These are phyloP conservation scores for Zaprionus camerounensis DNA, from an alignment of 1,140 invertebrate genomes.

Conservation along the genomic window DNA sequence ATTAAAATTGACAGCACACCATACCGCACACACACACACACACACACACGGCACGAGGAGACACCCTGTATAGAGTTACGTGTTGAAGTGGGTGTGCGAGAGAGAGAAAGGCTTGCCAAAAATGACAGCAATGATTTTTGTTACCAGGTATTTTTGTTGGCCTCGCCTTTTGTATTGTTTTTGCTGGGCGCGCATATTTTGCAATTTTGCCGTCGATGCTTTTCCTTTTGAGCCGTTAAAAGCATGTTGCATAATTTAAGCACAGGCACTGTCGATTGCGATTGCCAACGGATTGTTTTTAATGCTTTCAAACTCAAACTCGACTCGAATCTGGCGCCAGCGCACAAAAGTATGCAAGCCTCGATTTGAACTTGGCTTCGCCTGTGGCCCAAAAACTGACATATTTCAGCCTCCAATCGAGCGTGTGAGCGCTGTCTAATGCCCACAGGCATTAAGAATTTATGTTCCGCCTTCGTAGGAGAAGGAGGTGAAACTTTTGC, in stretches of 20 bases:
- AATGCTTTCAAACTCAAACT: slow-evolving; percentile 33
- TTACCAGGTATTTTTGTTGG: slow-evolving; percentile 10
- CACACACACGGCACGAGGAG: slow-evolving; percentile 1
- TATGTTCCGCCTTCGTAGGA: slow-evolving; percentile 23
- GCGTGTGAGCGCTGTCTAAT: slow-evolving; percentile 44
- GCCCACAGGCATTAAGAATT: slow-evolving; percentile 50
- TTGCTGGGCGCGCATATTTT: slow-evolving; percentile 37
- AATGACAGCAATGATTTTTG: slow-evolving; percentile 30
- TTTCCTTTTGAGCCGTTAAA: slow-evolving; percentile 57
- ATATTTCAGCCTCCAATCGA: slow-evolving; percentile 46
- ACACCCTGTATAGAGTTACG: slow-evolving; percentile 29
- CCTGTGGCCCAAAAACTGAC: slow-evolving; percentile 11
- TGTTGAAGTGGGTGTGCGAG: slow-evolving; percentile 40
- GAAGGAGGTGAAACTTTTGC: background rate
- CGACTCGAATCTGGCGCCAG: background rate
- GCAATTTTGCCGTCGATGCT: slow-evolving; percentile 37
- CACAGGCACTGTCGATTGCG: slow-evolving; percentile 16
- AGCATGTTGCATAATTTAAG: slow-evolving; percentile 81
- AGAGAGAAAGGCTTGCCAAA: slow-evolving; percentile 42
- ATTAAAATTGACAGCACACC: slow-evolving; percentile 71
- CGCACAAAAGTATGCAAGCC: slow-evolving; percentile 50
- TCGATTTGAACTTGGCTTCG: slow-evolving; percentile 23
- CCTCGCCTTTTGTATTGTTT: slow-evolving; percentile 13
- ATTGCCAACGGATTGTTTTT: slow-evolving; percentile 63
- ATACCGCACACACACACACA: slow-evolving; percentile 25